phyloP scores from a whole-genome alignment of 2,113 vertebrate genomes.

The Platycercus adscitus region DNA sequence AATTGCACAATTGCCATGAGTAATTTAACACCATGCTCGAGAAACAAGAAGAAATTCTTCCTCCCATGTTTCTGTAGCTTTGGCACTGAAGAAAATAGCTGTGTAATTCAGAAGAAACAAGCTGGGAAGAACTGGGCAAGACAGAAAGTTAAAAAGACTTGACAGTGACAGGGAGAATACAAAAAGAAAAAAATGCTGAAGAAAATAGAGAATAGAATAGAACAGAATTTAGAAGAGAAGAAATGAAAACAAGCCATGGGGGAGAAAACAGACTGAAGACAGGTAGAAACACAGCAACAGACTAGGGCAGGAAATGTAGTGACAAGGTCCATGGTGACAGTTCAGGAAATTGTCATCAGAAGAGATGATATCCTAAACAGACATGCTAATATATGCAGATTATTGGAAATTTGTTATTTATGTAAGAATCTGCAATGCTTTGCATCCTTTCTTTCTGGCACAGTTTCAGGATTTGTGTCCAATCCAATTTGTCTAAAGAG shows the following conservation, averaged over 20 bases:
- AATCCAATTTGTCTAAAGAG: background rate
- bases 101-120: background rate
- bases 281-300: background rate
- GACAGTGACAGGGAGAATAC: background rate
- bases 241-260: background rate
- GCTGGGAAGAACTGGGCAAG: background rate
- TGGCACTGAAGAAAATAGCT: background rate
- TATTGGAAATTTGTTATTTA: background rate
- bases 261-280: background rate
- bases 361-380: background rate
- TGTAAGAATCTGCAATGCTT: background rate
- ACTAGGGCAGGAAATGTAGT: background rate
- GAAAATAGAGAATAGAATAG: background rate
- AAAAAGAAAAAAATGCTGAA: background rate
- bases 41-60: background rate
- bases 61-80: background rate
- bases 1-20: background rate
- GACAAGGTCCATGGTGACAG: background rate
- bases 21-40: constrained; percentile 12
- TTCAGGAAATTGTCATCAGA: background rate
- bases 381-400: background rate
- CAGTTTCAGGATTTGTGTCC: background rate
- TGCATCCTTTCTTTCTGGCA: background rate
- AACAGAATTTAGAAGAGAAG: background rate
- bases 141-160: background rate